Base-by-base conservation (phyloP, 2,797 vertebrate species). In the Valencia hispanica region DNA sequence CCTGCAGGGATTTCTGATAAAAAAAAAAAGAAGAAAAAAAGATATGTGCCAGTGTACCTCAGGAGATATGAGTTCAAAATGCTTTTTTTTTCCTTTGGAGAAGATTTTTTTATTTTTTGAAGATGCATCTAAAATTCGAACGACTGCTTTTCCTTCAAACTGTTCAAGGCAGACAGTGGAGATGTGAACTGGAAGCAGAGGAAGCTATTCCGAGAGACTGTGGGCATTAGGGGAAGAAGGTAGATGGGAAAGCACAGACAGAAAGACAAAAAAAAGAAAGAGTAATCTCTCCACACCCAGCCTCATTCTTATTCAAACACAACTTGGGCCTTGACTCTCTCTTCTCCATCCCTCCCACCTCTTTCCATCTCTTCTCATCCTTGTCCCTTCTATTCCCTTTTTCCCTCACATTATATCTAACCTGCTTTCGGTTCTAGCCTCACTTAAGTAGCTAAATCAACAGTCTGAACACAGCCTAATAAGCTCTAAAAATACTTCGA, bases 301-400 rank as follows among this genome's bases (percentile, higher is more conserved):
- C 79, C 86, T 92, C 86, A 90, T 92, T 90, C 91, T 84, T 89
- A 92, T 92, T 92, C 88, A 89, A 82, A 90, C 84, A 77, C 20
- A 8, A 81, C 75, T 78, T 51, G 1, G 85, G 87, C 86, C 86
- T 82, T 78, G 84, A 85, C 78, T 73, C 79, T 74, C 66, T 36
- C 43, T 14, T 20, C 30, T 68, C 82, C 22, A 70, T 36, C 20
- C 25, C n/a, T 53, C 68, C 69, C 74, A 79, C 74, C 78, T 68
- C 78, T 83, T 51, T 70, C 77, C 75, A 57, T 77, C 70, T 47
- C 72, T 59, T 84, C 82, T 86, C 85, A 70, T 74, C 73, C 51
- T 59, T 61, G 57, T 75, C 84, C 84, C 73, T 48, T 81, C 81
- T 71, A 86, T 90, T 91, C 89, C 85, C 84, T 89, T 91, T 89